These are phyloP conservation scores for Ibycter americanus DNA, from an alignment of 2,797 vertebrate species.

Conservation along the genomic window DNA sequence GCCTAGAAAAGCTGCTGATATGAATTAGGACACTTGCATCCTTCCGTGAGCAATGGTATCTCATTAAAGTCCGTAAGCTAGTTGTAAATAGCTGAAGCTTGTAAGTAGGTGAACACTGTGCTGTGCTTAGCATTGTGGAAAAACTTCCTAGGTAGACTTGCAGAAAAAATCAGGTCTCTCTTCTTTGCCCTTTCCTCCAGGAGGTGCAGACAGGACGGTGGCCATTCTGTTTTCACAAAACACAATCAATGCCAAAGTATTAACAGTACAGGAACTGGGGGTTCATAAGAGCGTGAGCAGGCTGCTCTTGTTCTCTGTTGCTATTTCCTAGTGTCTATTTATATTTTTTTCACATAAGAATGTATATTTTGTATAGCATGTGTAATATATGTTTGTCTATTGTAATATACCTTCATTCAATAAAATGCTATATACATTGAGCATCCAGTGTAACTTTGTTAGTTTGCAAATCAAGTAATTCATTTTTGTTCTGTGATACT, in stretches of 20 bases:
- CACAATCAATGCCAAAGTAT: slow-evolving; percentile 13
- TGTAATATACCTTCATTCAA: slow-evolving; percentile 72
- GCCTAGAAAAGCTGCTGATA: neutral
- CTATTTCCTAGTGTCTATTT: slow-evolving; percentile 69
- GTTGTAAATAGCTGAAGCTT: neutral
- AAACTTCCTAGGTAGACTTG: neutral
- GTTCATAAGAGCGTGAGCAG: neutral
- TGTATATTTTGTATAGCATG: slow-evolving; percentile 82
- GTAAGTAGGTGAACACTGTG: neutral
- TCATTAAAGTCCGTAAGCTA: neutral
- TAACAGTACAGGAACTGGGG: neutral
- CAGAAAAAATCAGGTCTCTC: neutral
- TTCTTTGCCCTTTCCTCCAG: neutral
- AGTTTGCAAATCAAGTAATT: neutral
- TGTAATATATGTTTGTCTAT: slow-evolving; percentile 73
- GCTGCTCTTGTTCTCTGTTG: slow-evolving; percentile 30
- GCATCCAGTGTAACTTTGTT: neutral
- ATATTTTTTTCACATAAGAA: slow-evolving; percentile 76
- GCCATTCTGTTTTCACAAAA: neutral
- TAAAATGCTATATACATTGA: slow-evolving; percentile 67
- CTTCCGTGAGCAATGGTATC: neutral
- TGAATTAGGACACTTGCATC: neutral
- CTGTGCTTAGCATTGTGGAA: neutral
- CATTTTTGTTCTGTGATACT: neutral
- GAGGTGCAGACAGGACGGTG: neutral